Conservation (phyloP, 2,888 invertebrate species). For the Desoria tigrina region DNA sequence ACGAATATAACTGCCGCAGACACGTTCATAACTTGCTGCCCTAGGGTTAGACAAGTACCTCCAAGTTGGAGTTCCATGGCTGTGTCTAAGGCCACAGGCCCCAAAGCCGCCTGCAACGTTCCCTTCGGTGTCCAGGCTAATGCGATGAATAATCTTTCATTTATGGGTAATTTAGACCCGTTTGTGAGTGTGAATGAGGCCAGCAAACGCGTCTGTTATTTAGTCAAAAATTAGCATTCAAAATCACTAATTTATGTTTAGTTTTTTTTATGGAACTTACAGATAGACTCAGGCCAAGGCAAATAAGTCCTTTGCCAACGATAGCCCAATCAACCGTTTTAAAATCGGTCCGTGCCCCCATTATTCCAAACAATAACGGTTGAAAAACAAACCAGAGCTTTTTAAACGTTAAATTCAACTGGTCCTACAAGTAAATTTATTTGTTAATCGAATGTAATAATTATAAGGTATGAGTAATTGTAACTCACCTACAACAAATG, state of each 20-base stretch:
- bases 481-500: too few species aligned
- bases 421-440: not conserved
- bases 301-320: slow-evolving; percentile 34
- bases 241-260: not conserved
- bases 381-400: slow-evolving; percentile 47
- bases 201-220: slow-evolving; percentile 28
- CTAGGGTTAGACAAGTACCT: slow-evolving; percentile 23
- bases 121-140: slow-evolving; percentile 50
- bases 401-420: not conserved
- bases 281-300: slow-evolving; percentile 31
- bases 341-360: slow-evolving; percentile 45
- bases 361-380: slow-evolving; percentile 49
- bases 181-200: slow-evolving; percentile 25
- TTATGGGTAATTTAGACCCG: slow-evolving; percentile 26
- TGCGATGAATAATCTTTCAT: slow-evolving; percentile 41
- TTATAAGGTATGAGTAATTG: too few species aligned
- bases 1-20: slow-evolving; percentile 24
- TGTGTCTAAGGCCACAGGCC: slow-evolving; percentile 42
- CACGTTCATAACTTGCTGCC: slow-evolving; percentile 42
- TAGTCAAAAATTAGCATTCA: slow-evolving; percentile 1
- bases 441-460: not conserved
- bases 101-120: slow-evolving; percentile 51
- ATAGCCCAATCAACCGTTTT: slow-evolving; percentile 40
- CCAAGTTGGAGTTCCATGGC: slow-evolving; percentile 13
- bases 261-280: too few species aligned